A percentile compares a stretch with the other conserved stretches of the same genome.
phyloP scores from a whole-genome alignment of 1,140 invertebrate species.

The Hypsibius dujardini region DNA sequence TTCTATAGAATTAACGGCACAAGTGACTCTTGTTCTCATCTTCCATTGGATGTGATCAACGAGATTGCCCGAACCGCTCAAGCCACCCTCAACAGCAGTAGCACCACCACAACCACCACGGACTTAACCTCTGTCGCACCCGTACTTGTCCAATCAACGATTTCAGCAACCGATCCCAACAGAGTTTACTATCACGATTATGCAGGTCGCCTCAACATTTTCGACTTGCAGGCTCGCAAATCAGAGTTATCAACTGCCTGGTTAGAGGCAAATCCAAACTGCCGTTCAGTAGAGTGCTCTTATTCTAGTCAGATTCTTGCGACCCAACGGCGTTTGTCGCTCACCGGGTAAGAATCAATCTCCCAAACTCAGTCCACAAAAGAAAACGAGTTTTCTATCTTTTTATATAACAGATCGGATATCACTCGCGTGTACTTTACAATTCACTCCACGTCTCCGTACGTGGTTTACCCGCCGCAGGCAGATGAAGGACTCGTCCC shows the following conservation, averaged over 20 bases:
- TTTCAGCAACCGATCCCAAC: background rate
- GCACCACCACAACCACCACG: too few relatives aligned
- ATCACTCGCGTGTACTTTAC: slow-evolving; percentile 8
- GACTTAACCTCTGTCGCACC: too few relatives aligned
- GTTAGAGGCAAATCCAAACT: background rate
- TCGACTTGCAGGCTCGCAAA: background rate
- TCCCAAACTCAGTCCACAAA: background rate
- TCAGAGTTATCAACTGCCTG: background rate
- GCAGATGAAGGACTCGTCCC: background rate
- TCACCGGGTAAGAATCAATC: slow-evolving; percentile 7
- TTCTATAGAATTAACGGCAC: background rate
- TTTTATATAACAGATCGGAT: background rate
- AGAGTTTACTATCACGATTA: background rate
- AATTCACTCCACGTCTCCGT: background rate
- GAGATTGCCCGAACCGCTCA: too few relatives aligned
- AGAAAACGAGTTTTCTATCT: too few relatives aligned
- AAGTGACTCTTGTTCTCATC: too few relatives aligned
- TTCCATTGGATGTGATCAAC: too few relatives aligned
- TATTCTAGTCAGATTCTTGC: background rate
- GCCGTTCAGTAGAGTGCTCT: background rate
- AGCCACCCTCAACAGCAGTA: too few relatives aligned
- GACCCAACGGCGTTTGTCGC: background rate
- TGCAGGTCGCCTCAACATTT: slow-evolving; percentile 5
- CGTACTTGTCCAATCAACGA: background rate
- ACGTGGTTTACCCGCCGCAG: background rate